Evolutionary conservation across 2,797 vertebrate genomes (phyloP).

Genomic region (Notolepis coatsorum): DNA sequence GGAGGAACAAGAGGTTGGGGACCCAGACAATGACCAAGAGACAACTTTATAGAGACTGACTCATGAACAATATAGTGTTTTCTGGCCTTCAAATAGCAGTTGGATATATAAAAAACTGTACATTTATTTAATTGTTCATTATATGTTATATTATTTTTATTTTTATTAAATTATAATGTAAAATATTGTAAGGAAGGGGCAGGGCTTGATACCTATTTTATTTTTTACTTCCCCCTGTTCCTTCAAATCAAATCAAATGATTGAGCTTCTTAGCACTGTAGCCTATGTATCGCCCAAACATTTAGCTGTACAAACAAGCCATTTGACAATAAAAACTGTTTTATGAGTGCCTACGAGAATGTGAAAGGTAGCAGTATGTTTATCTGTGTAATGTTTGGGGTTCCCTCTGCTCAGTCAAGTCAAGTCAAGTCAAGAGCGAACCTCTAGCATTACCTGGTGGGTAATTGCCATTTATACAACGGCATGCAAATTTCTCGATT

Average conservation of each 20-base stretch:
- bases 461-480: too few species aligned
- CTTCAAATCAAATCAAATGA: slow-evolving; percentile 27
- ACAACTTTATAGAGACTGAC: slow-evolving; percentile 49
- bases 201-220: too few species aligned
- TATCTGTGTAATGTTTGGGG: slow-evolving; percentile 10
- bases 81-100: slow-evolving; percentile 43
- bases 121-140: too few species aligned
- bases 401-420: too few species aligned
- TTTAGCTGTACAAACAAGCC: slow-evolving; percentile 27
- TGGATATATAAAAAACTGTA: too few species aligned
- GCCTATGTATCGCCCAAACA: slow-evolving; percentile 15
- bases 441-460: too few species aligned
- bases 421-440: too few species aligned
- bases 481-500: too few species aligned
- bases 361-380: neutral
- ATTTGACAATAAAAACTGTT: slow-evolving; percentile 36
- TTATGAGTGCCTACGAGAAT: slow-evolving; percentile 14
- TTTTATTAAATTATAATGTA: too few species aligned
- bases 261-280: slow-evolving; percentile 24
- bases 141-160: too few species aligned
- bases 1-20: slow-evolving; percentile 57
- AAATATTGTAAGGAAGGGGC: too few species aligned
- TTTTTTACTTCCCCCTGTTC: too few species aligned
- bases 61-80: slow-evolving; percentile 47
- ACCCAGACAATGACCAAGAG: slow-evolving; percentile 45